phyloP scores from a whole-genome alignment of 1,140 invertebrate genomes.

The Heliothis virescens region DNA sequence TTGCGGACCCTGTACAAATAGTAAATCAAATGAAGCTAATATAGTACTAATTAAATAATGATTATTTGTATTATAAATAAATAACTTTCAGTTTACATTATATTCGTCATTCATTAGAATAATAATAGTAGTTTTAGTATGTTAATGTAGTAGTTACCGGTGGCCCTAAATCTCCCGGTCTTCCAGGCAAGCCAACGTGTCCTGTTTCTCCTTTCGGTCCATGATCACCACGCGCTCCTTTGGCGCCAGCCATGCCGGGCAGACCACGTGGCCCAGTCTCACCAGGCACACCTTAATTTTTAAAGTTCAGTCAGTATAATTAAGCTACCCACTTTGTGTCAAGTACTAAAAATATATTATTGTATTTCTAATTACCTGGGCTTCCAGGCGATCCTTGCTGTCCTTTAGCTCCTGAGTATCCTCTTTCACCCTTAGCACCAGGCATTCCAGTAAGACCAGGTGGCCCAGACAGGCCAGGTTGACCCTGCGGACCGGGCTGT shows the following conservation, averaged over 20 bases:
- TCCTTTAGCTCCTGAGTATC: conserved; percentile 89
- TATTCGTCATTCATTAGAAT: too few relatives aligned
- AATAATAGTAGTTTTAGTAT: background rate
- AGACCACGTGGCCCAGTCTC: conserved; percentile 88
- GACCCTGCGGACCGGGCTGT: conserved; percentile 88
- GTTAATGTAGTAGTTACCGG: conserved; percentile 81
- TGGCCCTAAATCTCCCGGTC: conserved; percentile 90
- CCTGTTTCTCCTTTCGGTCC: conserved; percentile 92
- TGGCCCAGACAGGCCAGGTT: conserved; percentile 89
- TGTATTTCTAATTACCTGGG: conserved; percentile 77
- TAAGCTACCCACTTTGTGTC: too few relatives aligned
- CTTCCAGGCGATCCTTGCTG: conserved; percentile 90
- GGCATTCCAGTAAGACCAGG: conserved; percentile 89
- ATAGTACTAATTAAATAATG: background rate
- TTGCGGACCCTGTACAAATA: conserved; percentile 86
- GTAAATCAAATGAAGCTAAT: too few relatives aligned
- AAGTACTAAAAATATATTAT: background rate
- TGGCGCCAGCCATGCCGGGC: conserved; percentile 90
- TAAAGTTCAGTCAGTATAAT: too few relatives aligned
- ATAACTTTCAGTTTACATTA: too few relatives aligned
- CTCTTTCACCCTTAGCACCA: conserved; percentile 91
- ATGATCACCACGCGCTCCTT: conserved; percentile 90
- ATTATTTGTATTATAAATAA: too few relatives aligned
- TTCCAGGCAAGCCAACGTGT: conserved; percentile 90
- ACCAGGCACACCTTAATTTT: conserved; percentile 83